A percentile compares a stretch with the other conserved stretches of the same genome.
These are phyloP conservation scores for Clamator glandarius DNA, from an alignment of 2,797 vertebrate genomes.

Conservation along the genomic window DNA sequence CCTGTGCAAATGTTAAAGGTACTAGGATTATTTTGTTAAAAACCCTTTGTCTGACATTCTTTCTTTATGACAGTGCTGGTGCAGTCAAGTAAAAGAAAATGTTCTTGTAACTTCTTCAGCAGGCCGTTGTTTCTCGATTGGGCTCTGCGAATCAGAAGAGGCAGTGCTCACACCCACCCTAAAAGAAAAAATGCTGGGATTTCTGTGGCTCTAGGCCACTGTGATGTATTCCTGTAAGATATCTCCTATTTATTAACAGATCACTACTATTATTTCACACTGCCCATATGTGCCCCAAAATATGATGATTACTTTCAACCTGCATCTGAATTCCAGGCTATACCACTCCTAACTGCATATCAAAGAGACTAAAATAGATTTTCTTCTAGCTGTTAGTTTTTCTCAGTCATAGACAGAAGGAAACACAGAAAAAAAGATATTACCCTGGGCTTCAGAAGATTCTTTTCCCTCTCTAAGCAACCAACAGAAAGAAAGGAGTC, in stretches of 20 bases:
- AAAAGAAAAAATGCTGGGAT: background rate
- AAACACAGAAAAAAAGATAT: background rate
- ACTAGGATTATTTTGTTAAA: slow-evolving; percentile 11
- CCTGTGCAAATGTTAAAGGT: slow-evolving; percentile 13
- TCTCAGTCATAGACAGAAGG: background rate
- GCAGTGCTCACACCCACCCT: background rate
- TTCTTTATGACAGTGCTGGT: background rate
- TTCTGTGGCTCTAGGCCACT: background rate
- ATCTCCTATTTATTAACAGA: background rate
- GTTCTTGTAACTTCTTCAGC: background rate
- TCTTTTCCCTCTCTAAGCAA: background rate
- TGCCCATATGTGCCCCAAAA: background rate
- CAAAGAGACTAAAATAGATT: background rate
- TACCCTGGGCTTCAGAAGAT: background rate
- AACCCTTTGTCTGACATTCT: background rate
- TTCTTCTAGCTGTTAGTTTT: background rate
- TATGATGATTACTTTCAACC: background rate
- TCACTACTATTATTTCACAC: background rate
- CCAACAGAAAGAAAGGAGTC: background rate
- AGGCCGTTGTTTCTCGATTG: background rate
- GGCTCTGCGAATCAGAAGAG: background rate
- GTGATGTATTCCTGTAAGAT: background rate
- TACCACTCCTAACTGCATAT: background rate
- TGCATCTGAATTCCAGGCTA: background rate
- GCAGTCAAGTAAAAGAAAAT: background rate